Evolutionary conservation across 2,797 vertebrate species (phyloP).

Genomic region (Centropyge bicolor): DNA sequence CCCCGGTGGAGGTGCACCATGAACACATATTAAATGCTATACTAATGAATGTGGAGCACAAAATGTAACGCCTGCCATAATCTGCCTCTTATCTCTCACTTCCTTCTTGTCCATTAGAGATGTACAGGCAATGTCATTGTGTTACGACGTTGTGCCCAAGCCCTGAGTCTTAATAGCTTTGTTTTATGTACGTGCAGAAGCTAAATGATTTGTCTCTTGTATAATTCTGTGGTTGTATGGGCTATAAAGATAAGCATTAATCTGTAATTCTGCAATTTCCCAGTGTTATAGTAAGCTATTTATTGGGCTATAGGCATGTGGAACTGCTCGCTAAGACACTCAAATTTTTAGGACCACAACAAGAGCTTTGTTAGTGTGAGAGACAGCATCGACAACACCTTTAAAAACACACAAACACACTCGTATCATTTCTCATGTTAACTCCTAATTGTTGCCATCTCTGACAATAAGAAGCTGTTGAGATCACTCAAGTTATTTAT

Average conservation of each 20-base stretch:
- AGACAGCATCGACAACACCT: background rate
- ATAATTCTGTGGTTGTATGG: conserved; percentile 72
- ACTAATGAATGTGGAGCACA: conserved; percentile 56
- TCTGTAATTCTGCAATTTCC: conserved; percentile 72
- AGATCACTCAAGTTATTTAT: conserved; percentile 11
- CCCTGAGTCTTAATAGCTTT: conserved; percentile 75
- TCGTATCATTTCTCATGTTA: conserved; percentile 9
- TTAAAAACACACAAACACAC: conserved; percentile 22
- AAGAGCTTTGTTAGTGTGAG: conserved; percentile 24
- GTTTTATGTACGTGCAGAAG: conserved; percentile 74
- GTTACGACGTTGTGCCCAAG: conserved; percentile 56
- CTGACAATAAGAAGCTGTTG: background rate
- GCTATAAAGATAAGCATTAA: conserved; percentile 79
- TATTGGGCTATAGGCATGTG: conserved; percentile 64
- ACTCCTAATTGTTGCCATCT: background rate
- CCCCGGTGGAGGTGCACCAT: conserved; percentile 31
- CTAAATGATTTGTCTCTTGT: conserved; percentile 73
- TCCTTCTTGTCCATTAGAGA: conserved; percentile 71
- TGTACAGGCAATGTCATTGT: conserved; percentile 61
- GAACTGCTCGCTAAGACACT: conserved; percentile 41
- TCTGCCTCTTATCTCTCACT: conserved; percentile 72
- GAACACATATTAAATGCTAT: conserved; percentile 61
- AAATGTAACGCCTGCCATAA: conserved; percentile 57
- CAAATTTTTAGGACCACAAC: conserved; percentile 15
- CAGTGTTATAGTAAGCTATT: conserved; percentile 57